Percentiles rank a stretch among this genome's conserved stretches.
Evolutionary conservation across 2,888 invertebrate genomes (phyloP).

Genomic region (Andrena minutula): DNA sequence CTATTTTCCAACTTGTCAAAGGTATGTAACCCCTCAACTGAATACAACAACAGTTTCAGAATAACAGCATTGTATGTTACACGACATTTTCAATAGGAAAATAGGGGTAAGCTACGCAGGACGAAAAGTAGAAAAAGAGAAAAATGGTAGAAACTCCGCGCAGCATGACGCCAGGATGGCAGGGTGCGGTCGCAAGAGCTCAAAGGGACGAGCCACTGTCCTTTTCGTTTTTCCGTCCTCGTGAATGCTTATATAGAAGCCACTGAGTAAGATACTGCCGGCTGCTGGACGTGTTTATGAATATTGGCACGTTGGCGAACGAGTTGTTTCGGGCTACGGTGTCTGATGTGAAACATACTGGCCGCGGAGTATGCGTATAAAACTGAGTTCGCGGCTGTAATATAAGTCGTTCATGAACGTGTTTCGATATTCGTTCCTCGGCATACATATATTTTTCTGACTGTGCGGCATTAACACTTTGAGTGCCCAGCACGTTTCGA

Average conservation of each 20-base stretch:
- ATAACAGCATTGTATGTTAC: background rate
- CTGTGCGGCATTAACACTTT: conserved; percentile 17
- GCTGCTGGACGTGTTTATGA: conserved; percentile 77
- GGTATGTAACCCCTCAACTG: too few relatives aligned
- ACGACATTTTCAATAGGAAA: background rate
- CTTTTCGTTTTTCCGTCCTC: conserved; percentile 36
- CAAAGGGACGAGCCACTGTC: background rate
- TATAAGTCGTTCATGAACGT: conserved; percentile 57
- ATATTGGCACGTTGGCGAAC: conserved; percentile 75
- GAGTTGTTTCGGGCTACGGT: conserved; percentile 53
- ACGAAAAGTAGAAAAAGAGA: background rate
- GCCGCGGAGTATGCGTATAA: conserved; percentile 34
- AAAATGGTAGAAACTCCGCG: background rate
- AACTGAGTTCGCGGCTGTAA: conserved; percentile 51
- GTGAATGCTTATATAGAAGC: conserved; percentile 64
- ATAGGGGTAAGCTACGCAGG: background rate
- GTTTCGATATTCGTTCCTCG: conserved; percentile 43
- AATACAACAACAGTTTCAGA: too few relatives aligned
- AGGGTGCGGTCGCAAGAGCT: conserved; percentile 8
- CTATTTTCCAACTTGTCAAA: too few relatives aligned
- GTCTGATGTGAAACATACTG: conserved; percentile 21
- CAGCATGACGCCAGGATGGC: conserved; percentile 7
- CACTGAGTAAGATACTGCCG: conserved; percentile 67
- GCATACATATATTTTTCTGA: conserved; percentile 25
- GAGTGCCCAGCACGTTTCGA: background rate